Conservation (phyloP, 2,797 vertebrate genomes). For the Cheirogaleus major region DNA sequence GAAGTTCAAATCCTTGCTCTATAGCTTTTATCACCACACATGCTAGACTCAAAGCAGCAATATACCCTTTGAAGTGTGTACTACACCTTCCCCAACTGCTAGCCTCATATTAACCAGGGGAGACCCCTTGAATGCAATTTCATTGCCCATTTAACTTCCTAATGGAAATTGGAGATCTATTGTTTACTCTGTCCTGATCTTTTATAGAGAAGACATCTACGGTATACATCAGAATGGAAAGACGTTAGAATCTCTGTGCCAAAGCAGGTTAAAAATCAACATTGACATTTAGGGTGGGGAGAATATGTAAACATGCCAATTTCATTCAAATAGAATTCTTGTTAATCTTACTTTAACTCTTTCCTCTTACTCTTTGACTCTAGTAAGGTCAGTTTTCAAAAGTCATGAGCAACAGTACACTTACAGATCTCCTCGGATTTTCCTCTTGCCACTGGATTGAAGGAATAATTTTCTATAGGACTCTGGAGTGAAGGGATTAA, state of each 20-base stretch:
- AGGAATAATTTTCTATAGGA: slow-evolving; percentile 87
- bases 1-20: background rate
- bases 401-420: slow-evolving; percentile 46
- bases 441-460: slow-evolving; percentile 83
- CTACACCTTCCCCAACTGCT: background rate
- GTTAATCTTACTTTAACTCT: background rate
- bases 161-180: background rate
- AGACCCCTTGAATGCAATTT: background rate
- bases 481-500: slow-evolving; percentile 97
- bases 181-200: background rate
- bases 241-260: background rate
- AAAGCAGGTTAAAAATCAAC: background rate
- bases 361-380: background rate
- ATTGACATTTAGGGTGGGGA: background rate
- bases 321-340: background rate
- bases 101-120: background rate
- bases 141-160: background rate
- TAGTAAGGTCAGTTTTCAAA: background rate
- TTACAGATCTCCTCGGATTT: slow-evolving; percentile 85
- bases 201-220: background rate
- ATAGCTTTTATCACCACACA: background rate
- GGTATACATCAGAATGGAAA: background rate
- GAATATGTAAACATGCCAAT: background rate
- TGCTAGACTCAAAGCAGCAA: background rate
- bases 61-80: background rate